phyloP scores from a whole-genome alignment of 1,140 invertebrate genomes.

The Chironomus tepperi region DNA sequence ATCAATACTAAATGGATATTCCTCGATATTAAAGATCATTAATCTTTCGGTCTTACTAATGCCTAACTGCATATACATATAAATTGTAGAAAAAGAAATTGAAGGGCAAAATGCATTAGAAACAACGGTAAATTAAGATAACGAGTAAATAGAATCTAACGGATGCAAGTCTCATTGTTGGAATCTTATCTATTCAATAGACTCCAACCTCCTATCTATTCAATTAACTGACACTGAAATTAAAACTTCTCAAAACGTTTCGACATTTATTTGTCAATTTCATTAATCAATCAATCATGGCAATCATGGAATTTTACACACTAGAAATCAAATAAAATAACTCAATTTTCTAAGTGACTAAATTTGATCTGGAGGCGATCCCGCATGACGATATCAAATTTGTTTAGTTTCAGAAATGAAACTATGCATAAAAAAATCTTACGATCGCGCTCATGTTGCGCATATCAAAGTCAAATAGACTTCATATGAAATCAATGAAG shows the following conservation, averaged over 20 bases:
- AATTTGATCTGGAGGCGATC: background rate
- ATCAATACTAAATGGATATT: background rate
- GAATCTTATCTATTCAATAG: too few relatives aligned
- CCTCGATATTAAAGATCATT: background rate
- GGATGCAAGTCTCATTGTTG: background rate
- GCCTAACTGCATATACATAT: background rate
- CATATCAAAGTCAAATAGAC: background rate
- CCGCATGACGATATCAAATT: constrained; percentile 18
- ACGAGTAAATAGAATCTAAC: background rate
- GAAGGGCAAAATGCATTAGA: background rate
- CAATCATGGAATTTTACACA: constrained; percentile 9
- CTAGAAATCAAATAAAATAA: background rate
- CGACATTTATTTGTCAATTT: constrained; percentile 20
- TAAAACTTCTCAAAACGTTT: background rate
- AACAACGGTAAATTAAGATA: constrained; percentile 16
- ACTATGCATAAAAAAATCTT: background rate
- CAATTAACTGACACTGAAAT: background rate
- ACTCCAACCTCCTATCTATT: too few relatives aligned
- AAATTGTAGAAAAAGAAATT: background rate
- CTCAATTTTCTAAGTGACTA: too few relatives aligned
- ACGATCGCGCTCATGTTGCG: background rate
- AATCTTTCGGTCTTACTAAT: background rate
- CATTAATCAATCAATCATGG: constrained; percentile 17
- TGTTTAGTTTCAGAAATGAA: background rate
- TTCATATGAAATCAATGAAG: background rate